Evolutionary conservation across 2,797 vertebrate species (phyloP).

Genomic region (Astyanax mexicanus): DNA sequence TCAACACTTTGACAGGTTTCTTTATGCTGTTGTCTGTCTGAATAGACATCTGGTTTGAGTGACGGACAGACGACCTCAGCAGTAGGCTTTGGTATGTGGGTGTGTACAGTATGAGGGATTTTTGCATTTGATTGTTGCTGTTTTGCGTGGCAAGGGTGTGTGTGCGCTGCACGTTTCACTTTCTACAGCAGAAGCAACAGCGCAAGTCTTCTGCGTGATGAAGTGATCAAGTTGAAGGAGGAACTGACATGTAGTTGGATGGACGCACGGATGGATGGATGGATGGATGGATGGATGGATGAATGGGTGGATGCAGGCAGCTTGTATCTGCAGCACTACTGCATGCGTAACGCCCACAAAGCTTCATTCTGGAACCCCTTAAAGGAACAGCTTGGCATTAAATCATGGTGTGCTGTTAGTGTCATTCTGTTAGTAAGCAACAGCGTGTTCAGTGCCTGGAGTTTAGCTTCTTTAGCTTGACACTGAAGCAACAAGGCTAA

Average conservation of each 20-base stretch:
- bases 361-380: neutral
- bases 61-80: neutral
- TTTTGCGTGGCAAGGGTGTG: neutral
- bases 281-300: neutral
- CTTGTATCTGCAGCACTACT: neutral
- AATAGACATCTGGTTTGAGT: neutral
- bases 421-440: no score
- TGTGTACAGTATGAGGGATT: neutral
- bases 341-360: neutral
- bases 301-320: slow-evolving; percentile 2
- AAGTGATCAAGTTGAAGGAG: slow-evolving; percentile 37
- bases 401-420: no score
- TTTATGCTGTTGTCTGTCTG: slow-evolving; percentile 1
- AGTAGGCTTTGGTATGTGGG: neutral
- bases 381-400: no score
- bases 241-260: neutral
- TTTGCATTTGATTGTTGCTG: neutral
- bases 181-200: slow-evolving; percentile 32
- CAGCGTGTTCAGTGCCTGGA: no score
- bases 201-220: slow-evolving; percentile 38
- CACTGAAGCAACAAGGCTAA: no score
- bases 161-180: neutral
- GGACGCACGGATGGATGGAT: neutral
- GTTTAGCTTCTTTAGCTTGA: no score
- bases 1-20: neutral